Base-by-base conservation (phyloP, 2,888 invertebrate species). In the Apodemia zela region DNA sequence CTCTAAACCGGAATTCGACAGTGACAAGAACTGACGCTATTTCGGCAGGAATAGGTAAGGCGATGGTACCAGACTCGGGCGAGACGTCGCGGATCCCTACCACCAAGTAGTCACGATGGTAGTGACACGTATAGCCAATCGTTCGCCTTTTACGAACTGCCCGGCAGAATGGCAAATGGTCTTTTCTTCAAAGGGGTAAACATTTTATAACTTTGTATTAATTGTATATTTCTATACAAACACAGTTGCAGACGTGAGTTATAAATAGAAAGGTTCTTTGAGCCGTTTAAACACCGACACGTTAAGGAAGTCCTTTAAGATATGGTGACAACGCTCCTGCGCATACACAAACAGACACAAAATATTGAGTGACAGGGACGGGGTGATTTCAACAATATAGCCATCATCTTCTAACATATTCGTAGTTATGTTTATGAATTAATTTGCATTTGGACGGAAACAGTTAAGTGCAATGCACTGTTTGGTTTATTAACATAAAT, bases 281-380 rank as follows among this genome's bases (percentile, higher is more conserved):
- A 54, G 54, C 7, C 13, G 54, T 54, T 54, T n/a, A 6, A 58
- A 62, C 54, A 54, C 54, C 45, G 62, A 33, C 17, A 62, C 51
- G 70, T 67, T 69, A 67, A 80, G 84, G 81, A 81, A 80, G 80
- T 77, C 67, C 72, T 67, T 63, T 67, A 62, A 65, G 64, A 62
- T 62, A 66, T 61, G 67, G 67, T 60, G 51, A 42, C 47, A 45
- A 51, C 61, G 70, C 70, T 73, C 73, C 66, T 75, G 71, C 79
- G 86, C 82, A 86, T 87, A 81, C 81, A 57, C 73, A 86, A 82
- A 78, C 63, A 73, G 73, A 65, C 73, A 63, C 66, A 38, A 65
- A 70, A 71, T 67, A 67, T 69, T 60, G 63, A 21, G 67, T 63
- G 67, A 33, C 68, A 69, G 49, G 67, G 69, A 66, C 72, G 70